Evolutionary conservation across 2,797 vertebrate genomes (phyloP), one percentile per base, ranked within the genome.

Genomic region (Poeciliopsis presidionis): DNA sequence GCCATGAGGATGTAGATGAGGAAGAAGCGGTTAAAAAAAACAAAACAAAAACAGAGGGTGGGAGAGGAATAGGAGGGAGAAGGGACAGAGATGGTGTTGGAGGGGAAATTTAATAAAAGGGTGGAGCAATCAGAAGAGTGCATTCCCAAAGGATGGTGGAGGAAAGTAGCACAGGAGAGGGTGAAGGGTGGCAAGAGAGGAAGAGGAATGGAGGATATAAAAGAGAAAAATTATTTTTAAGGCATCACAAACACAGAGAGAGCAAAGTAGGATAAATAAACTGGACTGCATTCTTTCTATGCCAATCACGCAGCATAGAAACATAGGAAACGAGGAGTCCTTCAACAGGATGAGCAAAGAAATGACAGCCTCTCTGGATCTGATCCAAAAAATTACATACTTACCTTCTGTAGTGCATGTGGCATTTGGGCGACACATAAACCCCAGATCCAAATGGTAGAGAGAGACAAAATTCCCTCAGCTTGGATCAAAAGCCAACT

Each of bases 211-310:
- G 90, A 93, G 89, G 86, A 90, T 86, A 93, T 87, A 91, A 78
- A 93, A 95, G 95, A 96, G 95, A 96, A 94, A 96, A 96, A 92
- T 98, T 97, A 98, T 95, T 98, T 93, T 93, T 94, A 96, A 95
- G 95, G 90, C 94, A 95, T 87, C 94, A 96, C 91, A 89, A 93
- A 95, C 91, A 92, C 93, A 93, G 93, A 95, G 74, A 90, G 81
- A 49, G 86, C 87, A 82, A 90, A 89, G 87, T 85, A 95, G 90
- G 88, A 91, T 72, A 91, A 85, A 87, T 87, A 89, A 89, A 91
- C 85, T 90, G 91, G 89, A 82, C 75, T 88, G 53, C 80, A 49
- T 75, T 89, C 85, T 94, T 96, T 96, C 96, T 96, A 96, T 96
- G 96, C 95, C 76, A 81, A 83, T 74, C 80, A 65, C 75, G 28